Conservation (phyloP, 2,888 invertebrate genomes). For the Eulithis testata region DNA sequence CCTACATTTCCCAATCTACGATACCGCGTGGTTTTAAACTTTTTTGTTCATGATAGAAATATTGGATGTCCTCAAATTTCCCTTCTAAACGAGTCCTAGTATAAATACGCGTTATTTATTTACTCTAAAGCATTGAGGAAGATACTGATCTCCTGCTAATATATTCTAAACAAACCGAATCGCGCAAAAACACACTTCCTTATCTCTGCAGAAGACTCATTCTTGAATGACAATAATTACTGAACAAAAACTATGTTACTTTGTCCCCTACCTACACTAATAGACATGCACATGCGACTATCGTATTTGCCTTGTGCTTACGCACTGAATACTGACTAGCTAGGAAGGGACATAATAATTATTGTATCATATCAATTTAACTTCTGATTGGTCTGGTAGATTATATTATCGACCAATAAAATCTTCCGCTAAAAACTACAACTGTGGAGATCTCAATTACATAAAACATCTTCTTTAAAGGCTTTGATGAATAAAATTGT, state of each 20-base stretch:
- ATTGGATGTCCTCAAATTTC: too few species aligned
- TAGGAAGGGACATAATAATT: background rate
- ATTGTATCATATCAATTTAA: too few species aligned
- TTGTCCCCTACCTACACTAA: conserved; percentile 16
- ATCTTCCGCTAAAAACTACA: too few species aligned
- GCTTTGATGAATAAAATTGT: too few species aligned
- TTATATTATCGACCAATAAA: too few species aligned
- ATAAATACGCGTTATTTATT: conserved; percentile 1
- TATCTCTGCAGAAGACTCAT: conserved; percentile 65
- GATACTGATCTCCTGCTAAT: conserved; percentile 47
- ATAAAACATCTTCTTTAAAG: too few species aligned
- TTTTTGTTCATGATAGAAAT: too few species aligned
- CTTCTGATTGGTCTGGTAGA: too few species aligned
- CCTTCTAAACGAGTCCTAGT: background rate
- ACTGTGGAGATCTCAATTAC: too few species aligned
- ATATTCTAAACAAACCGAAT: conserved; percentile 54
- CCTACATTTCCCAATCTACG: background rate
- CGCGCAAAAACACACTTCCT: conserved; percentile 60
- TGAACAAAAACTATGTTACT: conserved; percentile 33
- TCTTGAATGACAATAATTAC: conserved; percentile 51
- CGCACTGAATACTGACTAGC: background rate
- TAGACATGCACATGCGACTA: conserved; percentile 25
- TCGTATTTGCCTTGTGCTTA: conserved; percentile 15
- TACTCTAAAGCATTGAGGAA: conserved; percentile 35
- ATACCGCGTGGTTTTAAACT: too few species aligned